Conservation (phyloP, 2,113 vertebrate genomes). For the Butorides virescens region DNA sequence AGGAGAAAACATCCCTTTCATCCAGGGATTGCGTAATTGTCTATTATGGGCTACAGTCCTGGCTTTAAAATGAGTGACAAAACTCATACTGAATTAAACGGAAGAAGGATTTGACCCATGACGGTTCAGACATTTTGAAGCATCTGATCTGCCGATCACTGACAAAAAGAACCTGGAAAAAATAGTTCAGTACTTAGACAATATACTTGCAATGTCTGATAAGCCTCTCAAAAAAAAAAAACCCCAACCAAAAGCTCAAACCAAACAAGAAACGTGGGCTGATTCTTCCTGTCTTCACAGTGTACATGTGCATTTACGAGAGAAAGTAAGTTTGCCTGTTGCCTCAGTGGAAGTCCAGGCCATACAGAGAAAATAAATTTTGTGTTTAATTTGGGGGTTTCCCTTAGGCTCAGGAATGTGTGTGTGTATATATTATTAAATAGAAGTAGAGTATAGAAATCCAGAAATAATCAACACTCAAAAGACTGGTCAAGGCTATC, state of each 20-base stretch:
- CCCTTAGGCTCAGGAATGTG: not conserved
- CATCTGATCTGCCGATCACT: not conserved
- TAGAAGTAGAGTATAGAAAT: constrained; percentile 35
- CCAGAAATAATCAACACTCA: constrained; percentile 11
- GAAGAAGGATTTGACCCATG: constrained; percentile 9
- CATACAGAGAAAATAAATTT: not conserved
- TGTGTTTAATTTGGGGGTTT: constrained; percentile 3
- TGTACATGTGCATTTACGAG: not conserved
- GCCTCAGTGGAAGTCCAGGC: not conserved
- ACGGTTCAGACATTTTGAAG: not conserved
- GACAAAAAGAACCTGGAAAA: not conserved
- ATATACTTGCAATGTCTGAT: not conserved
- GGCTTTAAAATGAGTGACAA: constrained; percentile 51
- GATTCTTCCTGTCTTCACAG: not conserved
- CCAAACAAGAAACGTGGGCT: not conserved
- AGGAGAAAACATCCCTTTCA: constrained; percentile 55
- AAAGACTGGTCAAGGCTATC: constrained; percentile 38
- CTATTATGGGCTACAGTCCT: not conserved
- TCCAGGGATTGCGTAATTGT: constrained; percentile 12
- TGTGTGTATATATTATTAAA: not conserved
- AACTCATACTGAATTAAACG: not conserved
- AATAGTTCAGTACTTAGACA: not conserved
- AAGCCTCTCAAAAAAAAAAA: not conserved
- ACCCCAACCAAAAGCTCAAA: not conserved
- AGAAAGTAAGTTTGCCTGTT: not conserved